phyloP scores from a whole-genome alignment of 2,113 vertebrate species.

The Pantherophis guttatus region DNA sequence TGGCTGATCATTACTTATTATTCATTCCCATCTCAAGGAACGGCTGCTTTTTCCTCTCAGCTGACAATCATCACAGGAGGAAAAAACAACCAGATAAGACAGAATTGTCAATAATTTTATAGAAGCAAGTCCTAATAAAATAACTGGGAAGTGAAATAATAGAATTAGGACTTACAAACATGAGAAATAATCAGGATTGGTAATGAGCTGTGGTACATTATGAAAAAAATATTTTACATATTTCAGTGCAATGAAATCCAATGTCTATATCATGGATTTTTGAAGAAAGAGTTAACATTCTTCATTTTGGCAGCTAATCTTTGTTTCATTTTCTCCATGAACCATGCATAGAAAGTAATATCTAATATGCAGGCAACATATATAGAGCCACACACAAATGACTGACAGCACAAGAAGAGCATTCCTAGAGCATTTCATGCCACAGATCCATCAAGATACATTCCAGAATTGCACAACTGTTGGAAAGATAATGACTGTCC shows the following conservation, averaged over 20 bases:
- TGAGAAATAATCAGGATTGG: conserved; percentile 39
- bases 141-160: conserved; percentile 48
- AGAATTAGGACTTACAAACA: conserved; percentile 56
- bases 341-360: background rate
- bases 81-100: conserved; percentile 41
- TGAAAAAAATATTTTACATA: conserved; percentile 34
- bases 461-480: background rate
- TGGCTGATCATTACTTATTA: conserved; percentile 36
- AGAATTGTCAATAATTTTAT: conserved; percentile 56
- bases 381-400: background rate
- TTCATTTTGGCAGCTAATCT: conserved; percentile 38
- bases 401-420: background rate
- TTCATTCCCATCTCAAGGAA: conserved; percentile 43
- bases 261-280: conserved; percentile 22
- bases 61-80: conserved; percentile 35
- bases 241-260: background rate
- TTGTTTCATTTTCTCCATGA: background rate
- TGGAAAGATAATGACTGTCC: background rate
- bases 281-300: background rate
- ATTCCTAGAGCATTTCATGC: background rate
- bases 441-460: background rate
- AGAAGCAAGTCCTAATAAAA: conserved; percentile 53
- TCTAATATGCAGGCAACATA: background rate
- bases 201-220: conserved; percentile 40
- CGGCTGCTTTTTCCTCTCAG: conserved; percentile 50